phyloP scores from a whole-genome alignment of 2,888 invertebrate species.

The Poecilobothrus nobilitatus region DNA sequence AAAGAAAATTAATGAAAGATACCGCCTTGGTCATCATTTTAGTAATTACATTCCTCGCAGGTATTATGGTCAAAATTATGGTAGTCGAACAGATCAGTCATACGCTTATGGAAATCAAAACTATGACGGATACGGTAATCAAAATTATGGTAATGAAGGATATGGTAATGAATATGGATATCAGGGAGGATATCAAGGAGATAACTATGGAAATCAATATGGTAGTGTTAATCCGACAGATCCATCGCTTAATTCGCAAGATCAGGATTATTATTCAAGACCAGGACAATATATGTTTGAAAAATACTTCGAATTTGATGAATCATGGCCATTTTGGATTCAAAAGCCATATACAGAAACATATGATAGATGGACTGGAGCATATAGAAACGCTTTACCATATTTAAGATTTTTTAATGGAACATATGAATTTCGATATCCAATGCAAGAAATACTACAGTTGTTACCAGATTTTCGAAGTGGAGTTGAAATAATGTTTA shows the following conservation, averaged over 20 bases:
- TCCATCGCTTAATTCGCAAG: conserved; percentile 25
- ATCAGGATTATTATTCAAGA: conserved; percentile 16
- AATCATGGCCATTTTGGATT: conserved; percentile 75
- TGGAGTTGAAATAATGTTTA: conserved; percentile 72
- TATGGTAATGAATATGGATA: conserved; percentile 12
- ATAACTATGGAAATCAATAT: conserved; percentile 28
- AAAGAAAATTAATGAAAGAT: conserved; percentile 48
- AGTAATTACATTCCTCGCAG: conserved; percentile 10
- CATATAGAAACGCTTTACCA: conserved; percentile 52
- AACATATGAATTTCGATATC: conserved; percentile 77
- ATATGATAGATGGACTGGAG: conserved; percentile 38
- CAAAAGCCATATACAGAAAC: conserved; percentile 49
- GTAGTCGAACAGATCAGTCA: conserved; percentile 17
- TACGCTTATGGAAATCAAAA: conserved; percentile 11
- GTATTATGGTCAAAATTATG: conserved; percentile 30
- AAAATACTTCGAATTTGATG: conserved; percentile 69
- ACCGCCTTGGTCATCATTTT: conserved; percentile 41
- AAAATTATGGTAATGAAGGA: not conserved
- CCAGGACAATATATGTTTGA: conserved; percentile 54
- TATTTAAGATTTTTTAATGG: conserved; percentile 78
- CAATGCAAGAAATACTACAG: conserved; percentile 60
- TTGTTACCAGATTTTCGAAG: conserved; percentile 48
- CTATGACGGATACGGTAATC: conserved; percentile 1
- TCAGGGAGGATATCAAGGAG: conserved; percentile 14
- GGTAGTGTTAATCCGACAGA: conserved; percentile 22